Base-by-base conservation (phyloP, 2,113 vertebrate species). In the Labrus mixtus region DNA sequence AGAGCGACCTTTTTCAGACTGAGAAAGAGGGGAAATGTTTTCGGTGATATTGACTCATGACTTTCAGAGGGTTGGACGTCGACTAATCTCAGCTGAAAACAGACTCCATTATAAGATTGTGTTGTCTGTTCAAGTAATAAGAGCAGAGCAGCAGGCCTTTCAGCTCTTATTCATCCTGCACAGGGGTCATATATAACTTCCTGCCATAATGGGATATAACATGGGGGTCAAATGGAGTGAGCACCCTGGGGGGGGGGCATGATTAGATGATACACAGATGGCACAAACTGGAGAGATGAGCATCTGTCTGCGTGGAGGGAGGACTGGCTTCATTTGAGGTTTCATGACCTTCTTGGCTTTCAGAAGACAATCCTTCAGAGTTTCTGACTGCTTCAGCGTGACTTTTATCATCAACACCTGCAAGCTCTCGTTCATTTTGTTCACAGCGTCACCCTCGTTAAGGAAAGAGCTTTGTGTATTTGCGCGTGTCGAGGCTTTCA, bases 221-320 rank as follows among this genome's bases (percentile, higher is more conserved):
- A 66, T 20, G 1, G 17, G 60, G 91, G 87, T 91, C 87, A 89
- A 84, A 79, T 13, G 55, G 72, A 75, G 75, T 10, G 46, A 68
- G 46, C 33, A 81, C 80, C 67, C 1, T 29, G 0, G 85, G 80
- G 80, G 70, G 66, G 20, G 50, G 71, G 29, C 6, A 13, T 73
- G 70, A 91, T 84, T 87, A 76, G 87, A 87, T 79, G 82, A 79
- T 53, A 33, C 65, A 69, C 90, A 91, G 91, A 91, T 89, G 87
- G 87, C 72, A 56, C 46, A 15, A 19, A 36, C 11, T 23, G 22
- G 17, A 22, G 29, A 67, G 39, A 68, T 13, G 36, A 78, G 50
- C 63, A 41, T 86, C 82, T 73, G 73, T 50, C 76, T 59, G 57
- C 17, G 67, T 19, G 57, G 25, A 41, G 2, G 5, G 12, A 39